Conservation (phyloP, 2,888 invertebrate species). For the Sarcophaga carnaria region DNA sequence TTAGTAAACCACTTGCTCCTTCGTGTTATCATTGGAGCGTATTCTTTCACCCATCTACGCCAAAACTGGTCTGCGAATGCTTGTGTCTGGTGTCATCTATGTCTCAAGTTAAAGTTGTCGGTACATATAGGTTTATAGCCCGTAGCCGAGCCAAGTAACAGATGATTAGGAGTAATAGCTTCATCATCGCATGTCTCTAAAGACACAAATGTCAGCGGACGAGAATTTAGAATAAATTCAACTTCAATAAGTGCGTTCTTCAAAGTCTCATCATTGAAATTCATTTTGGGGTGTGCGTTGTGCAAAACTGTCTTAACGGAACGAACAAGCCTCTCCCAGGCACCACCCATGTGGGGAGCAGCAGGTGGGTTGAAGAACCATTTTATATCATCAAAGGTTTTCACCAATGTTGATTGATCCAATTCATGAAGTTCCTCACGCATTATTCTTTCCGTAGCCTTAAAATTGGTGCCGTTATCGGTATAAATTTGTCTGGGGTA, state of each 20-base stretch:
- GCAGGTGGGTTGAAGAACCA: slow-evolving; percentile 59
- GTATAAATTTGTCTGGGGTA: slow-evolving; percentile 61
- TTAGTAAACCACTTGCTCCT: slow-evolving; percentile 54
- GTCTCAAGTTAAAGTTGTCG: no score
- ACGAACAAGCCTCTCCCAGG: slow-evolving; percentile 50
- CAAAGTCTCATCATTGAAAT: slow-evolving; percentile 64
- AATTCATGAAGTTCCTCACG: slow-evolving; percentile 14
- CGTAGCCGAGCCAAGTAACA: slow-evolving; percentile 64
- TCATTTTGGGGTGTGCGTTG: slow-evolving; percentile 7
- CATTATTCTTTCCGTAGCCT: slow-evolving; percentile 24
- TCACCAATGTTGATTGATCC: background rate
- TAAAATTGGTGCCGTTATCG: slow-evolving; percentile 64
- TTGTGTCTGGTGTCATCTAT: slow-evolving; percentile 55
- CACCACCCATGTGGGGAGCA: slow-evolving; percentile 65
- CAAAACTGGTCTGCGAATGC: slow-evolving; percentile 60
- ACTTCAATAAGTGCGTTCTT: slow-evolving; percentile 59
- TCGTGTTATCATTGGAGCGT: slow-evolving; percentile 47
- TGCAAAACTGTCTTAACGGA: slow-evolving; percentile 58
- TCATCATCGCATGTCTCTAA: no score
- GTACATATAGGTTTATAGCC: no score
- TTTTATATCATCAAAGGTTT: slow-evolving; percentile 31
- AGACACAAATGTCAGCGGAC: slow-evolving; percentile 54
- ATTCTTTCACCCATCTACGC: slow-evolving; percentile 59
- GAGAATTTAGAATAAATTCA: slow-evolving; percentile 64
- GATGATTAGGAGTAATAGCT: slow-evolving; percentile 58